A percentile compares a stretch with the other conserved stretches of the same genome.
phyloP scores from a whole-genome alignment of 2,797 vertebrate species.

The Triplophysa bombifrons region DNA sequence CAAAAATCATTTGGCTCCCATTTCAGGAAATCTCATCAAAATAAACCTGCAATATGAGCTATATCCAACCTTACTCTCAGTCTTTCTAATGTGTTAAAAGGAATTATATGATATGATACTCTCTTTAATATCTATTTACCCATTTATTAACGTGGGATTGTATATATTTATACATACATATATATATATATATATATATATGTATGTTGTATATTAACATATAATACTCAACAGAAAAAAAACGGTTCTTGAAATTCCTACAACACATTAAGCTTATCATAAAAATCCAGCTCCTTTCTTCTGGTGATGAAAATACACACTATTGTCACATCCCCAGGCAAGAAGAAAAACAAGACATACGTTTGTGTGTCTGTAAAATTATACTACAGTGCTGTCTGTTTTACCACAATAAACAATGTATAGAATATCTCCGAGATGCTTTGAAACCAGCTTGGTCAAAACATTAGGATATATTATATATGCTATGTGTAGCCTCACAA shows the following conservation, averaged over 20 bases:
- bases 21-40: slow-evolving; percentile 30
- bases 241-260: not conserved
- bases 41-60: slow-evolving; percentile 17
- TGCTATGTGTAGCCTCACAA: not conserved
- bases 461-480: not conserved
- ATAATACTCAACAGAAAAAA: not conserved
- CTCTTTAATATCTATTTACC: not conserved
- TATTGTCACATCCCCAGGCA: slow-evolving; percentile 63
- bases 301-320: slow-evolving; percentile 69
- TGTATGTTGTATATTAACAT: no score
- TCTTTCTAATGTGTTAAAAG: not conserved
- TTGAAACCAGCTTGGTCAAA: slow-evolving; percentile 12
- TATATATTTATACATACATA: no score
- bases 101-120: not conserved
- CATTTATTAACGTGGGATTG: not conserved
- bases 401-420: slow-evolving; percentile 38
- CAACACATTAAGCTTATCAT: slow-evolving; percentile 54
- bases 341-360: slow-evolving; percentile 50
- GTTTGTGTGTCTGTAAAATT: slow-evolving; percentile 47
- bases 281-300: slow-evolving; percentile 63
- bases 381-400: slow-evolving; percentile 58
- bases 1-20: slow-evolving; percentile 39
- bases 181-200: no score
- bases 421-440: not conserved
- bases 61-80: not conserved